Base-by-base conservation (phyloP, 2,888 invertebrate species). In the Eupithecia dodoneata region DNA sequence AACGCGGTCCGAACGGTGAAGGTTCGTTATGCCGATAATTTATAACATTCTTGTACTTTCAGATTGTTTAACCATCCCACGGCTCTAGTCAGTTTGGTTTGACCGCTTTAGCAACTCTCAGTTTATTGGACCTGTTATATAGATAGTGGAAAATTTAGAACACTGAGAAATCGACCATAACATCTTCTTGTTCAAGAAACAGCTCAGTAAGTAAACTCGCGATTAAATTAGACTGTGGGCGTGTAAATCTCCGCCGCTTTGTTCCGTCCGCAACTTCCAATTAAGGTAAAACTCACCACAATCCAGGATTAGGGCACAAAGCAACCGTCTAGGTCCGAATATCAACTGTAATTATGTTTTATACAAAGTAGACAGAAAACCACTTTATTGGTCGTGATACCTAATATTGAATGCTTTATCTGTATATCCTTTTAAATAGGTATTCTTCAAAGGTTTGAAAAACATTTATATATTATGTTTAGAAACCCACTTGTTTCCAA, bases 201-300 rank as follows among this genome's bases (percentile, higher is more conserved):
- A n/a, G n/a, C 7, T 55, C 55, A 15, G 15, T 5, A 55, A 55
- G 55, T 55, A 15, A 55, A 55, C 55, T n/a, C 4, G n/a, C 55
- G 13, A 55, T n/a, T n/a, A 55, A 55, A n/a, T n/a, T 15, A 52
- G 4, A 52, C 52, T 52, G 52, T n/a, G n/a, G 55, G n/a, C 7
- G 55, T 55, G n/a, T n/a, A n/a, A 55, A 55, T 55, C 9, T 55
- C n/a, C n/a, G n/a, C n/a, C 9, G 55, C n/a, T n/a, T 55, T 55
- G 55, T 55, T 55, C 55, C 55, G 55, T 55, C 55, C 55, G 55
- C 55, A n/a, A 55, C n/a, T 6, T 55, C n/a, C 55, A 55, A 55
- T 55, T 55, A 55, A n/a, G 9, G n/a, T 55, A 55, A 55, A 55
- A 6, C 55, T n/a, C 55, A n/a, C 55, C n/a, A 55, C 55, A n/a